phyloP scores from a whole-genome alignment of 2,888 invertebrate genomes.

The Endotricha flammealis region DNA sequence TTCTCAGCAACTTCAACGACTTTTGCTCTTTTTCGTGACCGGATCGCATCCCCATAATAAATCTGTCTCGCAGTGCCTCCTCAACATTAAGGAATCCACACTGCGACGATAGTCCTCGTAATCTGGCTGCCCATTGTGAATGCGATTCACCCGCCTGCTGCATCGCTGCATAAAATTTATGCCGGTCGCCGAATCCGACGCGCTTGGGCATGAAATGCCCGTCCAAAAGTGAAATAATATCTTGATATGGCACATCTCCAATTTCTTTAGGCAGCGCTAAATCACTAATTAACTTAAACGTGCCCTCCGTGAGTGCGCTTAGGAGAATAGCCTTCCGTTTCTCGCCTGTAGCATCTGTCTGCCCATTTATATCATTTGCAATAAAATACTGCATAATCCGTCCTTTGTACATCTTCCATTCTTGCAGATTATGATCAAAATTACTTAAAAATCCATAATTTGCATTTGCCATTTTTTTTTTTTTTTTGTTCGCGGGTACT shows the following conservation, averaged over 20 bases:
- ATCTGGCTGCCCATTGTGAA: conserved; percentile 23
- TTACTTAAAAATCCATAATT: no score
- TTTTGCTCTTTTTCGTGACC: conserved; percentile 23
- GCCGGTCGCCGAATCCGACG: conserved; percentile 26
- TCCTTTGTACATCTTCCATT: no score
- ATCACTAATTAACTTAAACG: conserved; percentile 19
- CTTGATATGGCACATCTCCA: conserved; percentile 16
- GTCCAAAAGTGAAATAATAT: conserved; percentile 20
- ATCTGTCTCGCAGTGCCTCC: conserved; percentile 22
- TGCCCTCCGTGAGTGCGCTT: conserved; percentile 19
- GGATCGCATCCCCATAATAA: conserved; percentile 23
- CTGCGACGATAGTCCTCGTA: conserved; percentile 20
- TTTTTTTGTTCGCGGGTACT: no score
- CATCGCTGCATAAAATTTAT: conserved; percentile 25
- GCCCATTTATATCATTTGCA: no score
- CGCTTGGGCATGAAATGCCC: conserved; percentile 25
- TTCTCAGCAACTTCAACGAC: conserved; percentile 26
- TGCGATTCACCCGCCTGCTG: conserved; percentile 21
- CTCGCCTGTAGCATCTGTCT: no score
- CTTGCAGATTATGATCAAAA: no score
- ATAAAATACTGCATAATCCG: no score
- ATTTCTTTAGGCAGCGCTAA: conserved; percentile 21
- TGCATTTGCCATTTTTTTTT: no score
- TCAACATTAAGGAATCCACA: conserved; percentile 22
- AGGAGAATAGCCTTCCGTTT: conserved; percentile 14